These are phyloP conservation scores for Phortica magna DNA, from an alignment of 2,888 invertebrate species.

Conservation along the genomic window DNA sequence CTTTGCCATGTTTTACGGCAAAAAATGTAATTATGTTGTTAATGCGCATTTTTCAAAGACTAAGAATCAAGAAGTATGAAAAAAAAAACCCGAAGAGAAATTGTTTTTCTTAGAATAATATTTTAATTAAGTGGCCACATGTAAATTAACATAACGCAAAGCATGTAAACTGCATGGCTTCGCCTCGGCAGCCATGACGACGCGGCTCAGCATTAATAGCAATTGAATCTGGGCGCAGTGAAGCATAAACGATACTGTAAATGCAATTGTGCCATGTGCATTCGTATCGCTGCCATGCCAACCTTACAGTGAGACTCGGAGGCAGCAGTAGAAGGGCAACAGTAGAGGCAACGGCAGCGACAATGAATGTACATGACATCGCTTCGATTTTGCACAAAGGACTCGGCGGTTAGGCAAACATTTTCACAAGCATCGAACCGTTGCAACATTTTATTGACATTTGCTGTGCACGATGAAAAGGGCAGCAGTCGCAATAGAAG, in stretches of 20 bases:
- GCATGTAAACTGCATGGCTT: not conserved
- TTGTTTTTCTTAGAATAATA: not conserved
- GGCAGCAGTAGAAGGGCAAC: not conserved
- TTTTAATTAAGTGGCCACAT: slow-evolving; percentile 10
- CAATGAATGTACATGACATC: not conserved
- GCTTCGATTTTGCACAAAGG: slow-evolving; percentile 16
- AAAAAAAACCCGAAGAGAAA: too few relatives aligned
- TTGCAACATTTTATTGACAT: slow-evolving; percentile 66
- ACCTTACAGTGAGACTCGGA: not conserved
- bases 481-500: not conserved
- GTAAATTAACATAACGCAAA: slow-evolving; percentile 1
- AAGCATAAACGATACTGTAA: slow-evolving; percentile 16
- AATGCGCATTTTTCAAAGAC: slow-evolving; percentile 15
- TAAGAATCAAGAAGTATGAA: too few relatives aligned
- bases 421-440: slow-evolving; percentile 70
- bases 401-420: slow-evolving; percentile 65
- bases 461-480: slow-evolving; percentile 22
- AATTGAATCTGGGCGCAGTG: slow-evolving; percentile 5
- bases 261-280: not conserved
- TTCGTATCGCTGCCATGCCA: not conserved
- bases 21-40: slow-evolving; percentile 27
- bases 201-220: not conserved
- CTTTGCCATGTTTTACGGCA: not conserved
- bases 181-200: too few relatives aligned
- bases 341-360: not conserved